A percentile compares a stretch with the other conserved stretches of the same genome.
phyloP scores from a whole-genome alignment of 2,888 invertebrate species.

The Metellina segmentata region DNA sequence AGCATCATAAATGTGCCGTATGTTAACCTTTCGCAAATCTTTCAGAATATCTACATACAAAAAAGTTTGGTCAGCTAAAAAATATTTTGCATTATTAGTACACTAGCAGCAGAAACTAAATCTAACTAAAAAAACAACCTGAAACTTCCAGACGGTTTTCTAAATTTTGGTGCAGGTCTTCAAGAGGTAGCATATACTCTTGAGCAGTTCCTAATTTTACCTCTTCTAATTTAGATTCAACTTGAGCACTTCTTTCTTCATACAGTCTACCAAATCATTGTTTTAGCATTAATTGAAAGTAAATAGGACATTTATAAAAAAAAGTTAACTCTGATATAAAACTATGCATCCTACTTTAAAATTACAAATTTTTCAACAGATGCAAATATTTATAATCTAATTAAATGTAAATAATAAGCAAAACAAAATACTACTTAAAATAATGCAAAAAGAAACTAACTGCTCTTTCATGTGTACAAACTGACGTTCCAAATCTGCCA shows the following conservation, averaged over 20 bases:
- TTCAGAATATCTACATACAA: slow-evolving; percentile 84
- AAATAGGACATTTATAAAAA: too few relatives aligned
- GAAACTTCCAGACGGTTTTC: slow-evolving; percentile 93
- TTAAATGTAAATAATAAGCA: neutral
- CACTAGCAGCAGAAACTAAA: neutral
- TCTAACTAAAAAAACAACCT: slow-evolving; percentile 82
- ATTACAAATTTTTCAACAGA: neutral
- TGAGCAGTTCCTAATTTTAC: slow-evolving; percentile 91
- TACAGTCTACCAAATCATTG: slow-evolving; percentile 84
- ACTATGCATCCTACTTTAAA: too few relatives aligned
- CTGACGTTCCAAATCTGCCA: slow-evolving; percentile 93
- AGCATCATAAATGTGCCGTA: slow-evolving; percentile 91
- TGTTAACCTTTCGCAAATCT: slow-evolving; percentile 89
- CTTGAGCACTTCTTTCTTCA: slow-evolving; percentile 90
- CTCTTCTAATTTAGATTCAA: slow-evolving; percentile 92
- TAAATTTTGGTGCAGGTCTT: slow-evolving; percentile 93
- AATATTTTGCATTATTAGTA: too few relatives aligned
- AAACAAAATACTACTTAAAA: neutral
- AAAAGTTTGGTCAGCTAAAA: neutral
- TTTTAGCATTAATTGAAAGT: neutral
- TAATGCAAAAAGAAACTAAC: slow-evolving; percentile 82
- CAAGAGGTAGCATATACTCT: slow-evolving; percentile 93
- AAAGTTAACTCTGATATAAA: too few relatives aligned
- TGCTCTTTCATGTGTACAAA: slow-evolving; percentile 93
- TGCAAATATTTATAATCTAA: neutral